Conservation (phyloP, 1,140 invertebrate genomes). For the Contarinia nasturtii region DNA sequence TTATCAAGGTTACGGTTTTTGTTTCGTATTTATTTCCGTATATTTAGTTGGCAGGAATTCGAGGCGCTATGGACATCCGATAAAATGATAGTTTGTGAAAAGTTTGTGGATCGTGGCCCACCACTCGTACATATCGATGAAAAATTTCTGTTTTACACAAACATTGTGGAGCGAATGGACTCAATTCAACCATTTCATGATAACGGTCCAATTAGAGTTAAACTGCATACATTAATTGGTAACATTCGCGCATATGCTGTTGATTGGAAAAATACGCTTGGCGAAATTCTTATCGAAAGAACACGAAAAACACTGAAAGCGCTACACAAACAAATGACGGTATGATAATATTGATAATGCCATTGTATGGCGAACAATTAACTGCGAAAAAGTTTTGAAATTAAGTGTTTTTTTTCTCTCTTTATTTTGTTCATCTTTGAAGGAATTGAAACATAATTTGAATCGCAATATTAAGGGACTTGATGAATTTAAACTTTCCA, state of each 20-base stretch:
- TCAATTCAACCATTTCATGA: conserved; percentile 35
- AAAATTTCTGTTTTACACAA: conserved; percentile 62
- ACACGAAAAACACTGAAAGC: conserved; percentile 39
- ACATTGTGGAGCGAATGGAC: conserved; percentile 49
- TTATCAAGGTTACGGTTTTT: not conserved
- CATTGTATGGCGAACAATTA: too few relatives aligned
- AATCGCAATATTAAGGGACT: conserved; percentile 51
- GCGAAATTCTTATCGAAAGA: conserved; percentile 33
- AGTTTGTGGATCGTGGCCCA: conserved; percentile 50
- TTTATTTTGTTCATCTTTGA: conserved; percentile 4
- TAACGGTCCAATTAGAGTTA: conserved; percentile 44
- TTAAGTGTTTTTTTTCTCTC: conserved; percentile 7
- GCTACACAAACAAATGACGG: conserved; percentile 37
- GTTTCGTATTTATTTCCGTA: not conserved
- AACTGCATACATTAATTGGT: conserved; percentile 38
- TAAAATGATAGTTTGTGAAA: conserved; percentile 50
- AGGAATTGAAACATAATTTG: conserved; percentile 35
- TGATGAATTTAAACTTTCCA: conserved; percentile 64
- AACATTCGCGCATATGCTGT: conserved; percentile 41
- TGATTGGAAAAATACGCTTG: conserved; percentile 50
- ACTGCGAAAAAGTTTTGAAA: too few relatives aligned
- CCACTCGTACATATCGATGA: conserved; percentile 60
- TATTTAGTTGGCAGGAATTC: conserved; percentile 62
- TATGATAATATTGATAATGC: too few relatives aligned
- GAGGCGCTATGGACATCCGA: conserved; percentile 63